Base-by-base conservation (phyloP, 2,113 vertebrate genomes). In the Nannobrachium achirus region DNA sequence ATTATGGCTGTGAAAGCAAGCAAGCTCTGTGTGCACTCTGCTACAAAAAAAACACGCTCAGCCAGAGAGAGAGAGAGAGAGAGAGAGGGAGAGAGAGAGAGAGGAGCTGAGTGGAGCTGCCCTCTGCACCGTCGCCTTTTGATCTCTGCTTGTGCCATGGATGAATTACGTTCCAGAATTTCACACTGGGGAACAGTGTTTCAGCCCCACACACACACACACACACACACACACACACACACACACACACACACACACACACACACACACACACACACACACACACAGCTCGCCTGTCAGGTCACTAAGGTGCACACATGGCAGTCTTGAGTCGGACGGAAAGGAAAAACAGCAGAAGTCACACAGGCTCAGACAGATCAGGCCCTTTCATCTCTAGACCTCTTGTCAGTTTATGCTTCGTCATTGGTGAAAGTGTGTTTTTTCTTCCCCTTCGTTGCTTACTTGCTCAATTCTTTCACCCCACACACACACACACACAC, bases 91-190 rank as follows among this genome's bases (percentile, higher is more conserved):
- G 42, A 65, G 56, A 66, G 75, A 64, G 63, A 65, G 63, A 72
- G 75, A 72, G 76, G 65, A 63, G 81, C 76, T 44, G 68, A 58
- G 76, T 53, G 66, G 73, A 70, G 71, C 82, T 87, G 85, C 83
- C 83, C 82, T 83, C 75, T 79, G 78, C 82, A 73, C 83, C 78
- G 20, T 83, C 77, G 86, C 84, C 77, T 89, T 93, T 91, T 92
- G 89, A 93, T 92, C 86, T 91, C 64, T 58, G 75, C 84, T 86
- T 85, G 80, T 67, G 87, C 85, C 83, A 89, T 82, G 90, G 89
- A 88, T 91, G 89, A 91, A 89, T 91, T 91, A 86, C 80, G 63
- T 83, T 89, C 78, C 87, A 91, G 90, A 88, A 91, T 91, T 90
- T 89, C 87, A 86, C 86, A 87, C 89, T 83, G 79, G 80, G 82